Conservation (phyloP, 2,113 vertebrate species). For the Diadophis punctatus region DNA sequence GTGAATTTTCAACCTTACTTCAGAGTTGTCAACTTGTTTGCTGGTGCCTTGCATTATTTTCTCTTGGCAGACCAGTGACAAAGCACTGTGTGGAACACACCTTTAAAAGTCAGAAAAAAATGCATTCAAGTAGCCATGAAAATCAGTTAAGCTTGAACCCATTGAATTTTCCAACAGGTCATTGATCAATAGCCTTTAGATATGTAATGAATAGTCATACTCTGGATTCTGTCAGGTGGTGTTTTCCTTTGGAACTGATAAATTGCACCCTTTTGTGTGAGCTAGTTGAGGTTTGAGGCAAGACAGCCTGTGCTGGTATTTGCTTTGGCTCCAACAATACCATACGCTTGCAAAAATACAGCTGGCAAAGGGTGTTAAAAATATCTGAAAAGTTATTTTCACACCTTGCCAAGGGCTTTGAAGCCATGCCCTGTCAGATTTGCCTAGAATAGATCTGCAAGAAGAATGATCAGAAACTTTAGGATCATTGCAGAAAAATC, state of each 20-base stretch:
- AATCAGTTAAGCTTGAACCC: conserved; percentile 63
- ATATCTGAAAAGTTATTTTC: conserved; percentile 6
- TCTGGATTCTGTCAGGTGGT: conserved; percentile 47
- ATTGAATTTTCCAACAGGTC: conserved; percentile 51
- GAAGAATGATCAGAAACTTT: background rate
- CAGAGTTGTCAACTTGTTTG: conserved; percentile 44
- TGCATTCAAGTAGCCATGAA: conserved; percentile 61
- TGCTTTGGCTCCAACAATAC: conserved; percentile 23
- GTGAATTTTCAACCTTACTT: conserved; percentile 36
- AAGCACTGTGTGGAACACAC: conserved; percentile 50
- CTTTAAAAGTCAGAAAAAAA: conserved; percentile 54
- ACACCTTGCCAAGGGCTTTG: background rate
- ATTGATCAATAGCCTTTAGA: conserved; percentile 61
- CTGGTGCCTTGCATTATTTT: conserved; percentile 51
- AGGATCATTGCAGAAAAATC: background rate
- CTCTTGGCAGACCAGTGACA: conserved; percentile 55
- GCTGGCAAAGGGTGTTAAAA: background rate
- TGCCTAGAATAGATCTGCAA: background rate
- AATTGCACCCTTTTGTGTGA: conserved; percentile 53
- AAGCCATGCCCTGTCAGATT: background rate
- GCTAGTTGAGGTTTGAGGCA: conserved; percentile 28
- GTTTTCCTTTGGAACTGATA: conserved; percentile 63
- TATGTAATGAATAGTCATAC: conserved; percentile 56
- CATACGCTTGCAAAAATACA: background rate
- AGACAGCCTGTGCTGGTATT: conserved; percentile 25